Base-by-base conservation (phyloP, 2,113 vertebrate genomes). In the Notarius lentiginosus region DNA sequence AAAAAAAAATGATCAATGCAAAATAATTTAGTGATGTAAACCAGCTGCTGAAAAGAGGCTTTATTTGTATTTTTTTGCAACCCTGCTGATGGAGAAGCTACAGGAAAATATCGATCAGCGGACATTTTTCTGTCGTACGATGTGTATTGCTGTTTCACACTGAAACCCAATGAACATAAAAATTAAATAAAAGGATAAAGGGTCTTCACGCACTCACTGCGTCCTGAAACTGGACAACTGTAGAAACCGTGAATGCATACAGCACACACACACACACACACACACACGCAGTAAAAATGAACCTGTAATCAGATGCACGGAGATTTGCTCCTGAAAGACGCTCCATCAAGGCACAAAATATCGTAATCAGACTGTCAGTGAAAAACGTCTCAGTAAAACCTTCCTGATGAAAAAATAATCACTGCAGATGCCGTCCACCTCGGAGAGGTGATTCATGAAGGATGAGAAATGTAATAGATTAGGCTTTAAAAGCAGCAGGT, bases 401-500 rank as follows among this genome's bases (percentile, higher is more conserved):
- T 11, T 49, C 41, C 72, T 75, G 72, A 24, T 11, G 72, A 75
- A 24, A 41, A 12, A 75, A 75, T 22, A 77, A 53, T 77, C 75
- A 53, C 9, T 24, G 12, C 47, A 75, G 20, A 76, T 4, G 41
- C 41, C 41, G 41, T 41, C 41, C 41, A 41, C 41, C 41, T 41
- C 41, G 41, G 41, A 4, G 49, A 77, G 24, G 5, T 7, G 22
- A 14, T 17, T n/a, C 75, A 77, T 7, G 10, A n/a, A 7, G 49
- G 73, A n/a, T 10, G 49, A n/a, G 7, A 53, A n/a, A 24, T 15
- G n/a, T 24, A 24, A 76, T n/a, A n/a, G 1, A 53, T 49, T 4
- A 9, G 75, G 22, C 22, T 77, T 77, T 53, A n/a, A 77, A n/a
- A n/a, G 75, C 75, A 53, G 75, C 75, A 77, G 75, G 49, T 53